Conservation (phyloP, 2,113 vertebrate genomes). For the Paratilapia polleni region DNA sequence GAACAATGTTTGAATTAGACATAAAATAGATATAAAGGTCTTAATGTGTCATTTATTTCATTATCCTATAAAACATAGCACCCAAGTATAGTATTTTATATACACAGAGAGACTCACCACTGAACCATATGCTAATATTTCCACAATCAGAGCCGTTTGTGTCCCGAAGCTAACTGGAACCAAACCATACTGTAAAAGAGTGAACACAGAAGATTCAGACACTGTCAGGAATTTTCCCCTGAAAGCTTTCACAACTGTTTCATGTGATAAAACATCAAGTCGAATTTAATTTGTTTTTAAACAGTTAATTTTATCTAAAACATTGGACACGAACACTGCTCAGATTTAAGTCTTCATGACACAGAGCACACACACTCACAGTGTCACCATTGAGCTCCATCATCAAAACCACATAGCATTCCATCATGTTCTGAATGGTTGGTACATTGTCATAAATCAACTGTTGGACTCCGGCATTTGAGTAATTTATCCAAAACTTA, state of each 20-base stretch:
- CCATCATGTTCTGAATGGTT: background rate
- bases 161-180: background rate
- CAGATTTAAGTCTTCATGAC: background rate
- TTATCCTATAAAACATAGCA: no score
- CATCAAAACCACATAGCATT: background rate
- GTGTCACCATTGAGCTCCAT: accelerated
- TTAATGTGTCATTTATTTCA: background rate
- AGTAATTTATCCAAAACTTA: background rate
- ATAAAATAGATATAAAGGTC: no score
- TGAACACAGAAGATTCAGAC: background rate
- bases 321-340: background rate
- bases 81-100: no score
- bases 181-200: background rate
- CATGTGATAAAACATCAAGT: accelerated
- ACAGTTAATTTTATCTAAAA: background rate
- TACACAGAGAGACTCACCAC: background rate
- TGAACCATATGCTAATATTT: background rate
- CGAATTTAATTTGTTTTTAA: accelerated
- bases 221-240: background rate
- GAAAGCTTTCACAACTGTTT: background rate
- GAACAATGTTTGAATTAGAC: no score
- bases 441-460: background rate
- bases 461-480: background rate
- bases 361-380: background rate
- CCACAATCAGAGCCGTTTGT: background rate